These are phyloP conservation scores for Hirtodrosophila alboralis DNA, from an alignment of 2,888 invertebrate species.

Conservation along the genomic window DNA sequence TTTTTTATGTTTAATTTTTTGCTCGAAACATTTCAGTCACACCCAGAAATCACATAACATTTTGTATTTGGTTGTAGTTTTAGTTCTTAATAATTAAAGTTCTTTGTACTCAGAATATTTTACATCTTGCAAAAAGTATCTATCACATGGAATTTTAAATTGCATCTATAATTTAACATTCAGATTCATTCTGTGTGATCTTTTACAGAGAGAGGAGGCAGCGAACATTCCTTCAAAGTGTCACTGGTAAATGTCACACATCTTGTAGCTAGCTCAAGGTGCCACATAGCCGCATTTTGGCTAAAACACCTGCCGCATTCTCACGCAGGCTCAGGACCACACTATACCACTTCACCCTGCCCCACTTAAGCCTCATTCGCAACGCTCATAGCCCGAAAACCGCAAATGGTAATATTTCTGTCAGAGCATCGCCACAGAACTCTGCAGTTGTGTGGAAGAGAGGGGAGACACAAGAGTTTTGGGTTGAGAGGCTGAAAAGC, in stretches of 20 bases:
- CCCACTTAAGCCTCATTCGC: conserved; percentile 12
- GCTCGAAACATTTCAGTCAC: too few relatives aligned
- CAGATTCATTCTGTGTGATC: background rate
- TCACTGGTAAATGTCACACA: conserved; percentile 26
- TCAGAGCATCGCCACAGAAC: conserved; percentile 55
- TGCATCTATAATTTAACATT: background rate
- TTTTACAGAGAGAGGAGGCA: background rate
- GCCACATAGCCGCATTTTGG: conserved; percentile 15
- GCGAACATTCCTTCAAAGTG: background rate
- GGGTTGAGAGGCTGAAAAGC: conserved; percentile 68
- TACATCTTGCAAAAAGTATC: too few relatives aligned
- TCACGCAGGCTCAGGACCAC: conserved; percentile 22
- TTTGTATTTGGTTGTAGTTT: too few relatives aligned
- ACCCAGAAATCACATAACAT: too few relatives aligned
- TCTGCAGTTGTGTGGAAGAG: conserved; percentile 1
- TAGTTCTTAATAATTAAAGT: too few relatives aligned
- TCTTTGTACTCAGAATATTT: too few relatives aligned
- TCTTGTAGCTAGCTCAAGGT: conserved; percentile 11
- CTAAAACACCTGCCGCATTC: conserved; percentile 46
- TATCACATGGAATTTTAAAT: background rate
- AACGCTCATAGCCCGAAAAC: conserved; percentile 47
- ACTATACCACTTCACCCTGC: background rate
- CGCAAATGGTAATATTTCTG: conserved; percentile 80
- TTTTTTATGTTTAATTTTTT: too few relatives aligned
- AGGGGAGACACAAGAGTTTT: conserved; percentile 23